A percentile compares a stretch with the other conserved stretches of the same genome.
phyloP scores from a whole-genome alignment of 1,140 invertebrate genomes.

The Drosophila obscura region DNA sequence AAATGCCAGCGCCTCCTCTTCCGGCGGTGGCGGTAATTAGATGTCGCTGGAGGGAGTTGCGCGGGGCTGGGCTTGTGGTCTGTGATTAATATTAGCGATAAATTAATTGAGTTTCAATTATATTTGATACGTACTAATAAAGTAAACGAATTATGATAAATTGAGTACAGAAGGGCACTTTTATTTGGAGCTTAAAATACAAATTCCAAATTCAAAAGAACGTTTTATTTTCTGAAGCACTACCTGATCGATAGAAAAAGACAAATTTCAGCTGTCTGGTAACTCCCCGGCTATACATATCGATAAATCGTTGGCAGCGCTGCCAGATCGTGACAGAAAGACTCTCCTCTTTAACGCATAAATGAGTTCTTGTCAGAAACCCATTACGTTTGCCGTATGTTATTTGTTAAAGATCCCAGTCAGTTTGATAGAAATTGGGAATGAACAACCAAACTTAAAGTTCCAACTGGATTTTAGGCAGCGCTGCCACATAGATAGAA shows the following conservation, averaged over 20 bases:
- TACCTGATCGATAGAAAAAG: no score
- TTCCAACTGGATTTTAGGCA: no score
- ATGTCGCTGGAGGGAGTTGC: background rate
- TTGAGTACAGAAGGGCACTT: background rate
- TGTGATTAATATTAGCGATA: constrained; percentile 71
- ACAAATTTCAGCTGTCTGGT: no score
- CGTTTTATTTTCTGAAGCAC: no score
- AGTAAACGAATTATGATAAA: constrained; percentile 36
- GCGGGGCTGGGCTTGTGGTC: constrained; percentile 32
- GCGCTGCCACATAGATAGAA: background rate
- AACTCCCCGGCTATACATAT: background rate
- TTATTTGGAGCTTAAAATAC: background rate
- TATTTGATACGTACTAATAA: constrained; percentile 53
- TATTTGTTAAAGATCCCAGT: no score
- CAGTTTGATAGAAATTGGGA: no score
- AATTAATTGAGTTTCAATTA: constrained; percentile 13
- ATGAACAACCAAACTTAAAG: no score
- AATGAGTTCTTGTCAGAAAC: no score
- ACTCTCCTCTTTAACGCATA: no score
- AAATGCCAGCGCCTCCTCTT: constrained; percentile 64
- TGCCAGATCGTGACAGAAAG: background rate
- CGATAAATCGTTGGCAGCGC: background rate
- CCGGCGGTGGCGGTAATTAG: constrained; percentile 54
- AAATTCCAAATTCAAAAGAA: no score
- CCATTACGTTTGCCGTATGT: no score